Base-by-base conservation (phyloP, 2,113 vertebrate genomes). In the Nasalis larvatus region DNA sequence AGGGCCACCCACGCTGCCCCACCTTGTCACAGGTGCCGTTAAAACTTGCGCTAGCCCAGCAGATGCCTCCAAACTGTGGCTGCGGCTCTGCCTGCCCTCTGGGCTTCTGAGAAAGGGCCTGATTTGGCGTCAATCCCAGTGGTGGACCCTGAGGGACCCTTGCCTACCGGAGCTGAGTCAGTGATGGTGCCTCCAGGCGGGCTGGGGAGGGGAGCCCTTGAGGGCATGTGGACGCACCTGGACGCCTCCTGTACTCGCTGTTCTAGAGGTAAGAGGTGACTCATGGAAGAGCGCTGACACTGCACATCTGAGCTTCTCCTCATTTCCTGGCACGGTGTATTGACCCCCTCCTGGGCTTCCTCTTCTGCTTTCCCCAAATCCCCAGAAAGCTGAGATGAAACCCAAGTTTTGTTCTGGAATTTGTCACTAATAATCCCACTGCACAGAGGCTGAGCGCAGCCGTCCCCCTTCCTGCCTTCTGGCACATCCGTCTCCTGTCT, bases 401-500 rank as follows among this genome's bases (percentile, higher is more conserved):
- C 32, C 49, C 32, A 54, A 42, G 66, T 21, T 6, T 8, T 12
- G 27, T 10, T 25, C 74, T 73, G 60, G 6, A 13, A 37, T 21
- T 30, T 8, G 3, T 12, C 40, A 13, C 42, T 16, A 4, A 6
- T 1, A 0, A 76, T 8, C 23, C 80, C 23, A 23, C n/a, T 47
- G 27, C 8, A 10, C 13, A 17, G 52, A 1, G 14, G 54, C 27
- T 9, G 3, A 10, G 23, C 1, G 20, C 20, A 1, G 42, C 27
- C 0, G 27, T 30, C 27, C 27, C 60, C 60, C 60, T 63, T 12
- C 60, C 60, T 30, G 60, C 27, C 60, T 63, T 27, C 60, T 14
- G 13, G 27, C 3, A 0, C 21, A 2, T n/a, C 56, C 9, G 13
- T 58, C 60, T 49, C 4, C 4, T 9, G 0, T 25, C 66, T 23